Percentiles rank a stretch among this genome's conserved stretches.
Evolutionary conservation across 2,113 vertebrate species (phyloP).

Genomic region (Halichoeres trimaculatus): DNA sequence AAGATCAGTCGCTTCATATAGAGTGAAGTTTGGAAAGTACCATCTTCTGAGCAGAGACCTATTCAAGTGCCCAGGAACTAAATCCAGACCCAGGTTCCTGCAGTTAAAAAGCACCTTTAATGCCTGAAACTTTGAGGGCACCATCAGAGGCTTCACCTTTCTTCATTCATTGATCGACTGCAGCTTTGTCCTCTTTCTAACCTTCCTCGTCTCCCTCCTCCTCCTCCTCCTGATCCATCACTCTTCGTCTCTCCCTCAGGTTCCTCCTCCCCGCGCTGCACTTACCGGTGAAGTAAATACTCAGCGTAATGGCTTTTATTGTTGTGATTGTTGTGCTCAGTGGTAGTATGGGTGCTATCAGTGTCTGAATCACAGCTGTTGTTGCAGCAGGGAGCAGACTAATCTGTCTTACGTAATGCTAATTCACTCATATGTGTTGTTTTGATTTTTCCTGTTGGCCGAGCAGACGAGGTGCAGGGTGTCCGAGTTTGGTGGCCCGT

Average conservation of each 20-base stretch:
- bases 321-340: constrained; percentile 24
- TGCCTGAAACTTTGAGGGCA: no score
- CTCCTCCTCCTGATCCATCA: constrained; percentile 14
- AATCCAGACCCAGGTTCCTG: no score
- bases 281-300: neutral
- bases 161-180: neutral
- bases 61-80: no score
- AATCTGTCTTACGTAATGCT: constrained; percentile 47
- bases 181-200: neutral
- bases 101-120: no score
- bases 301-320: constrained; percentile 37
- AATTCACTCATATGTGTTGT: constrained; percentile 51
- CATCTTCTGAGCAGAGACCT: no score
- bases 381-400: constrained; percentile 39
- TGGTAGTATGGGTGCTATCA: constrained; percentile 12
- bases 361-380: constrained; percentile 61
- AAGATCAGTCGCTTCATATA: no score
- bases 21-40: no score
- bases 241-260: neutral
- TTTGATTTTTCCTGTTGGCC: neutral
- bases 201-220: constrained; percentile 8
- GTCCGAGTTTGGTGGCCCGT: neutral
- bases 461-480: constrained; percentile 8
- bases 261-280: constrained; percentile 1
- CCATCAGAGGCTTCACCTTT: no score